phyloP scores from a whole-genome alignment of 1,140 invertebrate species.

The Helicoverpa zea region DNA sequence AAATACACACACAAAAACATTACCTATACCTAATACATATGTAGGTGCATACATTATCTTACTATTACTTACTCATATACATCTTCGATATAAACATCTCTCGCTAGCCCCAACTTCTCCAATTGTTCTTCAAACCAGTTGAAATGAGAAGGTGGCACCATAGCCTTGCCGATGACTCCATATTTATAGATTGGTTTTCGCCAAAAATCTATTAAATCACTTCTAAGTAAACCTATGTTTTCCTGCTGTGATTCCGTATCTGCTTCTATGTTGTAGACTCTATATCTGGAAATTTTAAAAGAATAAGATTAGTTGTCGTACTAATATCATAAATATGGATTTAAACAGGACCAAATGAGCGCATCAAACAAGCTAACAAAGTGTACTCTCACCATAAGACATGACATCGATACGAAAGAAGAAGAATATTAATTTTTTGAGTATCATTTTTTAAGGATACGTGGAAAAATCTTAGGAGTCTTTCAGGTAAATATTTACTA shows the following conservation, averaged over 20 bases:
- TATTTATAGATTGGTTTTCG: slow-evolving; percentile 64
- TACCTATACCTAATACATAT: too few species aligned
- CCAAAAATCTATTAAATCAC: slow-evolving; percentile 69
- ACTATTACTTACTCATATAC: slow-evolving; percentile 64
- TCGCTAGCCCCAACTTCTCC: slow-evolving; percentile 56
- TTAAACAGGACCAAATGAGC: too few species aligned
- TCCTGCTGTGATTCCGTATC: slow-evolving; percentile 60
- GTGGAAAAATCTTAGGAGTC: too few species aligned
- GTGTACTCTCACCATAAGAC: too few species aligned
- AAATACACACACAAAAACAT: too few species aligned
- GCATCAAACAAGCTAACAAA: too few species aligned
- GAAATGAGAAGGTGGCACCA: slow-evolving; percentile 69
- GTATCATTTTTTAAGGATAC: too few species aligned
- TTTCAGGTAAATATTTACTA: too few species aligned
- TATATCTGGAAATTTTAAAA: slow-evolving; percentile 61
- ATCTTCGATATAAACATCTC: slow-evolving; percentile 64
- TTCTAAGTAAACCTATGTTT: slow-evolving; percentile 58
- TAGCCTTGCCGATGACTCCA: slow-evolving; percentile 60
- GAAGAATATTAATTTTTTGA: too few species aligned
- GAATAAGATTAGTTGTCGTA: not conserved
- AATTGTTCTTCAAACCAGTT: slow-evolving; percentile 72
- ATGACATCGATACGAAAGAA: too few species aligned
- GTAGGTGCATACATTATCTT: too few species aligned
- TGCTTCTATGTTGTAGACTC: slow-evolving; percentile 69
- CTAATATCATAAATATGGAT: too few species aligned